Base-by-base conservation (phyloP, 2,113 vertebrate species). In the Lipophrys pholis region DNA sequence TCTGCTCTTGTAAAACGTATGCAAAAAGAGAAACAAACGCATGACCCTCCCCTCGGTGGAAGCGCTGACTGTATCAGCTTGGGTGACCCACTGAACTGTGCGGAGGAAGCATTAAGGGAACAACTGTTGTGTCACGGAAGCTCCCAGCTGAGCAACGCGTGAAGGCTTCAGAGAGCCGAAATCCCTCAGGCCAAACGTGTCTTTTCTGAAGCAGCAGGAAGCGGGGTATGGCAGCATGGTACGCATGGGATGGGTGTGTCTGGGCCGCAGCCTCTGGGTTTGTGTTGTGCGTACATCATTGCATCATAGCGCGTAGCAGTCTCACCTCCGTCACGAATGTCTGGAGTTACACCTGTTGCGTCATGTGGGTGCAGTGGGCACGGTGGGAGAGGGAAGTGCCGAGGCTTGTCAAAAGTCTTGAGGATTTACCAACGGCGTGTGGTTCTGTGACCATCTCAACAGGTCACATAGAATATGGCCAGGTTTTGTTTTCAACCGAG, bases 161-260 rank as follows among this genome's bases (percentile, higher is more conserved):
- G 71, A 67, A 73, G 61, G 69, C 81, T 74, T 72, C 71, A 42
- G 6, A 48, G 81, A 63, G 69, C 77, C 76, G 66, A 69, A 49
- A 49, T 82, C 78, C 86, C 68, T 69, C 5, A n/a, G 83, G 83
- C 81, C 76, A 71, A 87, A 86, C 83, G 51, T 50, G 73, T 82
- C 83, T 67, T 58, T 64, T 73, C 67, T 55, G 6, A 6, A 8
- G 73, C 38, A n/a, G 80, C 76, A 83, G 76, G 78, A 87, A 90
- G 82, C 69, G 71, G 71, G 53, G 54, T 77, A 66, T 63, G 67
- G 55, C 71, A 54, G 59, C 30, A 54, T 78, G 73, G 57, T 78
- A 70, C 9, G 52, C 77, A 51, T 80, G 30, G 15, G 30, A 75
- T 60, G 85, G 90, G 85, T 80, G 85, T 79, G 87, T 83, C 81